These are phyloP conservation scores for Leptopilina clavipes DNA, from an alignment of 1,140 invertebrate genomes.

Conservation along the genomic window DNA sequence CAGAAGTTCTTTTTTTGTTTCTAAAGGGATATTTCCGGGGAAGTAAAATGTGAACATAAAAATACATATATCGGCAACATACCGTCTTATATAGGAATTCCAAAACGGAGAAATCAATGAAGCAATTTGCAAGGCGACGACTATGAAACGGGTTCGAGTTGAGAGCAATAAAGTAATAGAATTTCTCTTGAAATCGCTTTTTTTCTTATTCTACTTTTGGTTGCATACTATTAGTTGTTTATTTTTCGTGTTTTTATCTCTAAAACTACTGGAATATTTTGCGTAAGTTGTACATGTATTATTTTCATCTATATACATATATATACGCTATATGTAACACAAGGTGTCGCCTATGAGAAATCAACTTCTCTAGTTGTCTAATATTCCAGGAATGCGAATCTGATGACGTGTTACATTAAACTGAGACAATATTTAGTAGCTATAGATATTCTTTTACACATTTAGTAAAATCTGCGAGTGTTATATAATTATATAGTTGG, in stretches of 20 bases:
- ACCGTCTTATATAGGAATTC: neutral
- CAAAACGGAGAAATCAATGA: constrained; percentile 21
- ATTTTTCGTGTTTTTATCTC: neutral
- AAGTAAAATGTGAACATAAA: neutral
- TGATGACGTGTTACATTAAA: constrained; percentile 2
- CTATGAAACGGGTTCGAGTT: constrained; percentile 26
- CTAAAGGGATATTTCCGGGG: neutral
- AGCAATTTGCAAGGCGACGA: constrained; percentile 19
- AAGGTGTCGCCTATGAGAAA: constrained; percentile 17
- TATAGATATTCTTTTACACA: too few species aligned
- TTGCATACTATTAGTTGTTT: neutral
- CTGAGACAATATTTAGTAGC: too few species aligned
- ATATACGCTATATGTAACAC: neutral
- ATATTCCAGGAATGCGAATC: constrained; percentile 25
- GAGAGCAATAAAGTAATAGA: constrained; percentile 25
- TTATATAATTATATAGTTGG: too few species aligned
- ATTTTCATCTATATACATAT: neutral
- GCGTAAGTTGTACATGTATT: neutral
- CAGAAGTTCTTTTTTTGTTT: neutral
- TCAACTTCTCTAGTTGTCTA: constrained; percentile 14
- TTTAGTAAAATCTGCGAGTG: too few species aligned
- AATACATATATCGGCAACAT: neutral
- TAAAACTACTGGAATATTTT: neutral
- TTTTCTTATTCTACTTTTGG: neutral
- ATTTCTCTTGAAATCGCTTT: constrained; percentile 19